Evolutionary conservation across 2,888 invertebrate genomes (phyloP), one percentile per base, ranked within the genome.

Genomic region (Brenthis ino): DNA sequence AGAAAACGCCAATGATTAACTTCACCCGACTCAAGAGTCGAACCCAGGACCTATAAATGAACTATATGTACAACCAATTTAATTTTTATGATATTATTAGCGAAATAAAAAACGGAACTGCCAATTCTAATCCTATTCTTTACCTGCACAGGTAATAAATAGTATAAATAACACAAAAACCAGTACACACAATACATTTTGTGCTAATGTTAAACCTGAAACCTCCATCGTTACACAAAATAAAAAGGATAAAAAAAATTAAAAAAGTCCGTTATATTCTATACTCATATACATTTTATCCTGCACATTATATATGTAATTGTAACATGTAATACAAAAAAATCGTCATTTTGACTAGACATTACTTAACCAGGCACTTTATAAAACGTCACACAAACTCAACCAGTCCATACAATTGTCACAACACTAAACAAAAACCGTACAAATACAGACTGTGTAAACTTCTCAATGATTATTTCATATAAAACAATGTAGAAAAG

Each of bases 401-500:
- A 8, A 65, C 55, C 64, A 60, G 16, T 57, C 60, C 20, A 56
- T 14, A 24, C 56, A 48, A 57, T n/a, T 66, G 24, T 60, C 48
- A 50, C 8, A 37, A 37, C 24, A 50, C 50, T 48, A 68, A 64
- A 57, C 57, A 51, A 57, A 53, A 60, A 66, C 50, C 61, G 28
- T 51, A 63, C 43, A 65, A 16, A 28, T 53, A 57, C 37, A 63
- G 65, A 58, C 57, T 48, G 50, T 65, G 37, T 63, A 65, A 51
- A 70, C 58, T 65, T 63, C 53, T 69, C 68, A 37, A 55, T 43
- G 54, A 70, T 64, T 71, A 71, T 70, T 70, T 70, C 55, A 71
- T 69, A 75, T 56, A 74, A 74, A 75, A 71, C 57, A 68, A 73
- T 53, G 64, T 72, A 74, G 67, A 75, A 75, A 74, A 75, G 65